Percentiles rank a stretch among this genome's conserved stretches.
Evolutionary conservation across 2,888 invertebrate genomes (phyloP).

Genomic region (Calliscelio sp.): DNA sequence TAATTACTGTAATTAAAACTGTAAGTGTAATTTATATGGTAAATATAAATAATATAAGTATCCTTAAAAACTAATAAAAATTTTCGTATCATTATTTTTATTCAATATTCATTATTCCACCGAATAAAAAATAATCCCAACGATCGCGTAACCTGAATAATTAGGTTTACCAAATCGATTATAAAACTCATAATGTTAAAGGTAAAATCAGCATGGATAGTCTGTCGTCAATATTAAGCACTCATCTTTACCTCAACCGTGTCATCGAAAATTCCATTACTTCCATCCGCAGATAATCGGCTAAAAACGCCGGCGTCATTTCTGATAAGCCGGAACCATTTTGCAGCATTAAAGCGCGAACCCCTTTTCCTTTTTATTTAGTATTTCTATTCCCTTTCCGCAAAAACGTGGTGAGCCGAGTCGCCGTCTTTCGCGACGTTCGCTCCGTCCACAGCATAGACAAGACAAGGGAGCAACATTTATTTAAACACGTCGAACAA

Average conservation of each 20-base stretch:
- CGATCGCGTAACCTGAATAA: too few species aligned
- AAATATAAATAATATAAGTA: too few species aligned
- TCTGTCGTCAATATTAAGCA: too few species aligned
- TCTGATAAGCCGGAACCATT: slow-evolving; percentile 48
- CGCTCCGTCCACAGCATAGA: slow-evolving; percentile 41
- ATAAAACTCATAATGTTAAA: too few species aligned
- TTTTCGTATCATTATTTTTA: too few species aligned
- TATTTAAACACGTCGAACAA: slow-evolving; percentile 68
- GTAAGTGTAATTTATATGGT: too few species aligned
- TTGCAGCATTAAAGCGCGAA: slow-evolving; percentile 29
- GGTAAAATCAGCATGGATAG: background rate
- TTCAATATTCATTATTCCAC: too few species aligned
- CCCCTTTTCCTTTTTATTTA: background rate
- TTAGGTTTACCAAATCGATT: too few species aligned
- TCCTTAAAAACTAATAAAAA: too few species aligned
- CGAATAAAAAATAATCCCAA: too few species aligned
- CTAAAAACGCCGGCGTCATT: slow-evolving; percentile 23
- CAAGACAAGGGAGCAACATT: slow-evolving; percentile 67
- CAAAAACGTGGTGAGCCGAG: slow-evolving; percentile 7
- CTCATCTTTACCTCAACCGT: background rate
- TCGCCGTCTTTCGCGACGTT: slow-evolving; percentile 42
- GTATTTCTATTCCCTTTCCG: slow-evolving; percentile 1
- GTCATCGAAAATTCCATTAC: slow-evolving; percentile 29
- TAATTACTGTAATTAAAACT: too few species aligned
- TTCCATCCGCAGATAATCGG: slow-evolving; percentile 36